Evolutionary conservation across 2,797 vertebrate genomes (phyloP).

Genomic region (Loris lydekkerianus): DNA sequence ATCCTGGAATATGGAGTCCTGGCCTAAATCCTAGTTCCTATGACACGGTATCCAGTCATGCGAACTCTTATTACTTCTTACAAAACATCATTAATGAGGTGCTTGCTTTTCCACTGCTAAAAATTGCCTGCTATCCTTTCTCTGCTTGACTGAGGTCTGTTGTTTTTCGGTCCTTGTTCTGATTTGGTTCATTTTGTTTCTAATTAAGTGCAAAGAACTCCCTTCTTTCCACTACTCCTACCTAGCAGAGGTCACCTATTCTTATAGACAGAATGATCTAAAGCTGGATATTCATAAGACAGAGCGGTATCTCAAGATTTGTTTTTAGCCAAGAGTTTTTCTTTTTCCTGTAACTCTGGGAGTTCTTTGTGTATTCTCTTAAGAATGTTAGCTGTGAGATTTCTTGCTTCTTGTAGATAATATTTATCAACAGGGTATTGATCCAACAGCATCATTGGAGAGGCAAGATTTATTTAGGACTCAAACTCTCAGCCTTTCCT

Average conservation of each 20-base stretch:
- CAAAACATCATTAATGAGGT: not conserved
- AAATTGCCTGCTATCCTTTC: not conserved
- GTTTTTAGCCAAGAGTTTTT: not conserved
- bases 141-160: not conserved
- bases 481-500: not conserved
- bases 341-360: not conserved
- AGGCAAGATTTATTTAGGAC: not conserved
- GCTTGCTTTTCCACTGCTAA: not conserved
- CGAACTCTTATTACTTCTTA: not conserved
- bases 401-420: conserved; percentile 32
- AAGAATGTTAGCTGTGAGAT: not conserved
- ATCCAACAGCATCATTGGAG: not conserved
- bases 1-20: not conserved
- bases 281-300: not conserved
- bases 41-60: not conserved
- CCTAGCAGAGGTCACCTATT: not conserved
- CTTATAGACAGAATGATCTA: not conserved
- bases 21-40: not conserved
- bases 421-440: not conserved
- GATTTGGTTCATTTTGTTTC: conserved; percentile 32
- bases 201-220: not conserved
- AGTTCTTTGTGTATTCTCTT: not conserved
- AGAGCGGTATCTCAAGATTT: not conserved
- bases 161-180: not conserved
- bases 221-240: not conserved